A percentile compares a stretch with the other conserved stretches of the same genome.
These are phyloP conservation scores for Atethmia centrago DNA, from an alignment of 2,888 invertebrate genomes.

Conservation along the genomic window DNA sequence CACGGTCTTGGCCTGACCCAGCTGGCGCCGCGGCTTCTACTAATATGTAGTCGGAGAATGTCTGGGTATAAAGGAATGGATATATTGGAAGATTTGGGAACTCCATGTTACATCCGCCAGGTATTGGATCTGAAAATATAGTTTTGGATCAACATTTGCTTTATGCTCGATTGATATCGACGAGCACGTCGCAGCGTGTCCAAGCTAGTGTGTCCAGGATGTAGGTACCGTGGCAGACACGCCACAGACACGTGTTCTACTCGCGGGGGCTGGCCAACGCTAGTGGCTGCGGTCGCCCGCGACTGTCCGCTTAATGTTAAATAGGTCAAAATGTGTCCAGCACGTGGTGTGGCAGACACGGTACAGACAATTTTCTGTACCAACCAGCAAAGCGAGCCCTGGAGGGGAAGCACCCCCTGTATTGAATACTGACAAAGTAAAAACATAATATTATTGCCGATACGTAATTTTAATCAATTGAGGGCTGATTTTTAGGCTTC, in stretches of 20 bases:
- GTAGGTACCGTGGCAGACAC: background rate
- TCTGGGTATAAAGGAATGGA: conserved; percentile 89
- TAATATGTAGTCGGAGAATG: conserved; percentile 78
- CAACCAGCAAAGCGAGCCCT: too few relatives aligned
- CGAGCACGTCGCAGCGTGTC: background rate
- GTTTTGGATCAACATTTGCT: conserved; percentile 16
- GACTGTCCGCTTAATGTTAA: too few relatives aligned
- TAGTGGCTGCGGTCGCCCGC: background rate
- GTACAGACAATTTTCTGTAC: background rate
- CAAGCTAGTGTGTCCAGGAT: background rate
- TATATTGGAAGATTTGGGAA: conserved; percentile 89
- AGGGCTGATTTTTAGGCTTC: too few relatives aligned
- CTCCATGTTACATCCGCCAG: conserved; percentile 95
- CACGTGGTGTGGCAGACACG: background rate
- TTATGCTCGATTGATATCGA: background rate
- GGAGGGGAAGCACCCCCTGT: too few relatives aligned
- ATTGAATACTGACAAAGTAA: too few relatives aligned
- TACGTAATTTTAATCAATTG: too few relatives aligned
- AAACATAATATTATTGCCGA: too few relatives aligned
- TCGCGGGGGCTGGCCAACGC: background rate
- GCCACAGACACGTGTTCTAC: background rate
- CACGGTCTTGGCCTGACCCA: conserved; percentile 83
- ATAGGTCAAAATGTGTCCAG: background rate
- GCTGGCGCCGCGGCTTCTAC: conserved; percentile 90
- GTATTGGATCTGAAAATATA: conserved; percentile 92